A percentile compares a stretch with the other conserved stretches of the same genome.
These are phyloP conservation scores for Habrosyne pyritoides DNA, from an alignment of 2,888 invertebrate genomes.

Conservation along the genomic window DNA sequence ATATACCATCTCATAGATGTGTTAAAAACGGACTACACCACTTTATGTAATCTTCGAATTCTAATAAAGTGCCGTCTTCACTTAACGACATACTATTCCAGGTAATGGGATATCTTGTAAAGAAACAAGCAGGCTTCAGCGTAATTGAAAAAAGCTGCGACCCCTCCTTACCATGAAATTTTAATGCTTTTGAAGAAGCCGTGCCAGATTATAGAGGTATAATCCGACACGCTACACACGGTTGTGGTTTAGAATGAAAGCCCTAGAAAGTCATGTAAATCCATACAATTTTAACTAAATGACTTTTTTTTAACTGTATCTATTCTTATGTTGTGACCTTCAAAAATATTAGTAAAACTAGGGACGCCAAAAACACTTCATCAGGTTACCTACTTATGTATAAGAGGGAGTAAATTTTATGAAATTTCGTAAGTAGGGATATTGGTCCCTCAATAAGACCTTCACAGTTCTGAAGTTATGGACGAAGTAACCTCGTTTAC, in stretches of 20 bases:
- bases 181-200: slow-evolving; percentile 67
- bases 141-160: slow-evolving; percentile 55
- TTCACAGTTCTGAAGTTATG: slow-evolving; percentile 41
- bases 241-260: slow-evolving; percentile 45
- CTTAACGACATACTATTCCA: not conserved
- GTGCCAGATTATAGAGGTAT: slow-evolving; percentile 58
- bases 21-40: not conserved
- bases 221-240: slow-evolving; percentile 43
- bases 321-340: too few species aligned
- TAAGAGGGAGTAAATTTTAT: not conserved
- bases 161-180: slow-evolving; percentile 52
- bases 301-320: too few species aligned
- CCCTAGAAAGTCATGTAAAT: slow-evolving; percentile 25
- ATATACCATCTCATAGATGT: too few species aligned
- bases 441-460: slow-evolving; percentile 32
- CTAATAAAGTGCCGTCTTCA: not conserved
- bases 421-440: slow-evolving; percentile 6
- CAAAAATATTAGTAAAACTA: too few species aligned
- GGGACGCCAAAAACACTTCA: not conserved
- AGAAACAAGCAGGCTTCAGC: slow-evolving; percentile 54
- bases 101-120: slow-evolving; percentile 43
- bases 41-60: not conserved
- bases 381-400: not conserved
- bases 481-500: slow-evolving; percentile 44
- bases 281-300: not conserved